Evolutionary conservation across 2,888 invertebrate species (phyloP).

Genomic region (Agrotis exclamationis): DNA sequence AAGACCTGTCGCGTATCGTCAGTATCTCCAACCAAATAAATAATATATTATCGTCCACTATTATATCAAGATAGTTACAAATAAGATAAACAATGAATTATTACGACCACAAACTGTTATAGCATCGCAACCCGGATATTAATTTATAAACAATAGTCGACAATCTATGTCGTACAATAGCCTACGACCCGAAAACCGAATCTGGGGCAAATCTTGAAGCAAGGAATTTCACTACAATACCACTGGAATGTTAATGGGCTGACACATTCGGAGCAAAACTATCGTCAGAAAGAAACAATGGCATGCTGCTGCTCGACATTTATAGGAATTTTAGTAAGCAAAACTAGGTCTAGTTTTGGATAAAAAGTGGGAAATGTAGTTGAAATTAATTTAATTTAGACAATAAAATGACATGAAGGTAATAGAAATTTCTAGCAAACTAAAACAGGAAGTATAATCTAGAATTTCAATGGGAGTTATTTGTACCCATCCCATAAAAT

Average conservation of each 20-base stretch:
- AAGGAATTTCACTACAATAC: conserved; percentile 69
- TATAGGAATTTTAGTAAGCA: conserved; percentile 1
- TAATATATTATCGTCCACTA: not conserved
- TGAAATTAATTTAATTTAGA: conserved; percentile 1
- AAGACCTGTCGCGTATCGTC: not conserved
- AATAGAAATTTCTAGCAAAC: not conserved
- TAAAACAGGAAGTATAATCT: not conserved
- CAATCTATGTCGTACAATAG: conserved; percentile 66
- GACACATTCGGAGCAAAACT: conserved; percentile 67
- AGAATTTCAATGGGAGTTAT: not conserved
- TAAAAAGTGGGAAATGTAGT: not conserved
- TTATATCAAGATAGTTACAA: conserved; percentile 39
- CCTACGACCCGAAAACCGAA: conserved; percentile 69
- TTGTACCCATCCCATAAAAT: too few relatives aligned
- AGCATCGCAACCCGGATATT: conserved; percentile 61
- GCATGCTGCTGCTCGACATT: conserved; percentile 15
- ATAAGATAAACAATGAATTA: conserved; percentile 62
- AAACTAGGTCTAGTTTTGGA: not conserved
- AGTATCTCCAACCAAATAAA: conserved; percentile 12
- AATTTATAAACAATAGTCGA: conserved; percentile 70
- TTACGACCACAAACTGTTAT: conserved; percentile 48
- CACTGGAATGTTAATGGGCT: conserved; percentile 72
- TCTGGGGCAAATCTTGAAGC: conserved; percentile 70
- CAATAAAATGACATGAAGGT: not conserved
- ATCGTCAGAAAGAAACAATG: conserved; percentile 61